Conservation (phyloP, 2,888 invertebrate species). For the Dasypolia templi region DNA sequence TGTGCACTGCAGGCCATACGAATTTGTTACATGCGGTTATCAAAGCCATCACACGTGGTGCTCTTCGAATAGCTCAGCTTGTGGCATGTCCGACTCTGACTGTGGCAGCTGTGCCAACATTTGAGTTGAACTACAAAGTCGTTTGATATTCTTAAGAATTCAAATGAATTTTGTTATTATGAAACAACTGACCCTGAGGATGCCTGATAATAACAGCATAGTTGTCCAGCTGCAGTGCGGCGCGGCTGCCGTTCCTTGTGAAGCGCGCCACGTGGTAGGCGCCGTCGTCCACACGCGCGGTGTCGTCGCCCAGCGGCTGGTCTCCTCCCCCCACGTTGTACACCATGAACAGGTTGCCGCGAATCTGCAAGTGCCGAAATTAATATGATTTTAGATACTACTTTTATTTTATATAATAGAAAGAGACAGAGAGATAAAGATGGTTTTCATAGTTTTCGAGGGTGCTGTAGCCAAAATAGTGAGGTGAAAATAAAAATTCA, state of each 20-base stretch:
- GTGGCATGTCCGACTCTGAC: not conserved
- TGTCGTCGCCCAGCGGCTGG: slow-evolving; percentile 96
- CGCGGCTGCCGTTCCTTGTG: slow-evolving; percentile 96
- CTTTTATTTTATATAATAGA: too few relatives aligned
- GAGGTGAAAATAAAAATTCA: too few relatives aligned
- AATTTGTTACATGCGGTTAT: not conserved
- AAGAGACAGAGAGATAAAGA: too few relatives aligned
- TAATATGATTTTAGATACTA: too few relatives aligned
- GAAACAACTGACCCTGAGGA: slow-evolving; percentile 93
- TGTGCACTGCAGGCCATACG: too few relatives aligned
- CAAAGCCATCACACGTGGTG: not conserved
- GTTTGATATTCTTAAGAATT: not conserved
- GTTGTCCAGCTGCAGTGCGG: slow-evolving; percentile 97
- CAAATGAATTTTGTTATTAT: not conserved
- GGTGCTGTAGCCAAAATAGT: too few relatives aligned
- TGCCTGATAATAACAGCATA: slow-evolving; percentile 95
- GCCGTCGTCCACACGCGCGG: slow-evolving; percentile 97
- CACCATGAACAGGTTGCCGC: slow-evolving; percentile 97
- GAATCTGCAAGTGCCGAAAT: slow-evolving; percentile 88
- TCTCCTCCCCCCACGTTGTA: slow-evolving; percentile 98
- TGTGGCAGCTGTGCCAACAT: too few relatives aligned
- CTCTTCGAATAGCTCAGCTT: not conserved
- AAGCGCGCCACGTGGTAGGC: slow-evolving; percentile 98
- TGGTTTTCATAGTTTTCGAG: too few relatives aligned
- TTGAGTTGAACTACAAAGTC: not conserved